Base-by-base conservation (phyloP, 2,113 vertebrate genomes). In the Excalfactoria chinensis region DNA sequence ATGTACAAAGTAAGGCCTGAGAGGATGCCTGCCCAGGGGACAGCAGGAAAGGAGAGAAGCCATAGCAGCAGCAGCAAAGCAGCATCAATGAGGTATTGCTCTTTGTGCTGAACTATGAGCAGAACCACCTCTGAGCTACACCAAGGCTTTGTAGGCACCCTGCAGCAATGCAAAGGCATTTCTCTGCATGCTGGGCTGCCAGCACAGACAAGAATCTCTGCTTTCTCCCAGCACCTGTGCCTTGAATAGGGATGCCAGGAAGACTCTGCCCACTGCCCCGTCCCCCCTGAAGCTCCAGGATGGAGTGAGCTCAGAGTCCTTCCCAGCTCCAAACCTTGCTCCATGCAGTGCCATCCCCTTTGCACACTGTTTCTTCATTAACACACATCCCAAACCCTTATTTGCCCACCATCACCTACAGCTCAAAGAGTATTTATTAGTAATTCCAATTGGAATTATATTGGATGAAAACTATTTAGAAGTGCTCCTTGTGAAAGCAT, bases 31-130 rank as follows among this genome's bases (percentile, higher is more conserved):
- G 41, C 26, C 49, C 9, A 0, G 20, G 43, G 13, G 30, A 8
- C 3, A 13, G 35, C 34, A 20, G 32, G 1, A 6, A 5, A 26
- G 48, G 59, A 19, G 23, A 14, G 60, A 17, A 62, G 40, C 44
- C 46, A 30, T 1, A 3, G 23, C 53, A 16, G 46, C 53, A 16
- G 46, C n/a, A 35, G 60, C 25, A 48, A 19, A 12, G 7, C 1
- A 0, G 6, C 55, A 19, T 11, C 35, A 19, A 2, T 3, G 22
- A 49, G 41, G 14, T 3, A 4, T 4, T 9, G 70, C 69, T 80
- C 37, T 4, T 1, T 2, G 11, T 30, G 70, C 58, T 6, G 2
- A 6, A 7, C 13, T 20, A 6, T 19, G 3, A 0, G 23, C 59
- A 68, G 41, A 48, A 28, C 32, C 1, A 3, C 7, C 8, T 30